These are phyloP conservation scores for Hirtodrosophila alboralis DNA, from an alignment of 2,888 invertebrate species.

Conservation along the genomic window DNA sequence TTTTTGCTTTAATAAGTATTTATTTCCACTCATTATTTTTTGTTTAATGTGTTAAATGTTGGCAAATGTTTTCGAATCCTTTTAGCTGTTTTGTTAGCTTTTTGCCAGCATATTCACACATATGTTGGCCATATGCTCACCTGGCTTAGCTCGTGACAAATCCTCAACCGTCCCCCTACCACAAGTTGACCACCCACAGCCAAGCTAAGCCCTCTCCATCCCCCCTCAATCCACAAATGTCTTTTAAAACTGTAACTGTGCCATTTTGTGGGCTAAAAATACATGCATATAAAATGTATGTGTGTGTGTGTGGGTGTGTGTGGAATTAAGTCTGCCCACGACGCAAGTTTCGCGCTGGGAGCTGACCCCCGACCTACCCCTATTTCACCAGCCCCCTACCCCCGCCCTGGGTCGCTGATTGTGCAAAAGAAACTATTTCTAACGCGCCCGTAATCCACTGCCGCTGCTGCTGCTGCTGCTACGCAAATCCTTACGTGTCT, in stretches of 20 bases:
- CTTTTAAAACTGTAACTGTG: slow-evolving; percentile 63
- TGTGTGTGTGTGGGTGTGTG: slow-evolving; percentile 12
- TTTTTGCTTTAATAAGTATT: too few species aligned
- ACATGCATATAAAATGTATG: slow-evolving; percentile 22
- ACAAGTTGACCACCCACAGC: too few species aligned
- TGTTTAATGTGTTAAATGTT: neutral
- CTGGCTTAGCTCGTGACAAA: neutral
- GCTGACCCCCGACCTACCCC: slow-evolving; percentile 30
- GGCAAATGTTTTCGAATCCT: slow-evolving; percentile 21
- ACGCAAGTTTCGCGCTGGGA: slow-evolving; percentile 48
- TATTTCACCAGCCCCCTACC: neutral
- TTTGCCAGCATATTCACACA: neutral
- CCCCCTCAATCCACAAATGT: slow-evolving; percentile 17
- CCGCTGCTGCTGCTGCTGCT: slow-evolving; percentile 43
- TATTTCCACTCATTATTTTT: too few species aligned
- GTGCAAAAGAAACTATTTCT: slow-evolving; percentile 73
- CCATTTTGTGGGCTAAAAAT: slow-evolving; percentile 68
- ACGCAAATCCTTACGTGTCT: slow-evolving; percentile 78
- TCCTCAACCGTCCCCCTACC: too few species aligned
- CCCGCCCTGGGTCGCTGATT: slow-evolving; percentile 33
- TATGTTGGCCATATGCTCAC: slow-evolving; percentile 41
- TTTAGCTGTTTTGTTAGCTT: slow-evolving; percentile 9
- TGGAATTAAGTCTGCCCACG: slow-evolving; percentile 57
- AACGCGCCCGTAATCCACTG: slow-evolving; percentile 67
- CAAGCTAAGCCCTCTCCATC: too few species aligned